Evolutionary conservation across 2,113 vertebrate genomes (phyloP).

Genomic region (Phylloscopus trochiloides): DNA sequence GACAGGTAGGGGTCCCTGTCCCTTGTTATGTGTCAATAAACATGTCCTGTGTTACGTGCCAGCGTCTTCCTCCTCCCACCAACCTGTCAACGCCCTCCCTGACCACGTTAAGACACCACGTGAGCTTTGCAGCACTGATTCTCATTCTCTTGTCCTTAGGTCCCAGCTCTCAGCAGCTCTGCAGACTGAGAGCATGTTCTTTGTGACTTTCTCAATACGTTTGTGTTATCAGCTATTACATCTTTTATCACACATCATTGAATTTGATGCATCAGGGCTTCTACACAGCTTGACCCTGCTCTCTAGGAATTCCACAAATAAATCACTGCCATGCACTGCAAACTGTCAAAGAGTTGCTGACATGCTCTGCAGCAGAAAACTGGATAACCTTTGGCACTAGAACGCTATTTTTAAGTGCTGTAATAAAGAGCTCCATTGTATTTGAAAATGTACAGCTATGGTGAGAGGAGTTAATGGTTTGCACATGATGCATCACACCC

Average conservation of each 20-base stretch:
- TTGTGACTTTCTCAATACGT: background rate
- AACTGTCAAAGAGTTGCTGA: background rate
- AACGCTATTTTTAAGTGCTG: slow-evolving; percentile 5
- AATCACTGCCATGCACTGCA: background rate
- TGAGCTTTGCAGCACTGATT: background rate
- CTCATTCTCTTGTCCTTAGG: background rate
- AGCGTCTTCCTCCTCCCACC: background rate
- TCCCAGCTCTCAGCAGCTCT: background rate
- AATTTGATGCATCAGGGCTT: background rate
- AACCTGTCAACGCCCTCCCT: background rate
- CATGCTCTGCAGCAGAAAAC: background rate
- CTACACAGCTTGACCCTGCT: background rate
- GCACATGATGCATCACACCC: slow-evolving; percentile 17
- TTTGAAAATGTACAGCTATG: background rate
- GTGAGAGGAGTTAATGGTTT: slow-evolving; percentile 18
- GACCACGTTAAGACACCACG: background rate
- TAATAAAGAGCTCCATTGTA: background rate
- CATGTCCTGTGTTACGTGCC: fast-evolving
- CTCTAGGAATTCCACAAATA: slow-evolving; percentile 38
- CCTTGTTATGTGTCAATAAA: background rate
- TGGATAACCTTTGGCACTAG: slow-evolving; percentile 10
- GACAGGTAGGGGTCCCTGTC: background rate
- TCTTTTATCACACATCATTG: background rate
- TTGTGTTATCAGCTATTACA: background rate
- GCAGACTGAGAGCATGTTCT: background rate